Evolutionary conservation across 2,113 vertebrate species (phyloP), one percentile per base, ranked within the genome.

Genomic region (Psilopsiagon aymara): DNA sequence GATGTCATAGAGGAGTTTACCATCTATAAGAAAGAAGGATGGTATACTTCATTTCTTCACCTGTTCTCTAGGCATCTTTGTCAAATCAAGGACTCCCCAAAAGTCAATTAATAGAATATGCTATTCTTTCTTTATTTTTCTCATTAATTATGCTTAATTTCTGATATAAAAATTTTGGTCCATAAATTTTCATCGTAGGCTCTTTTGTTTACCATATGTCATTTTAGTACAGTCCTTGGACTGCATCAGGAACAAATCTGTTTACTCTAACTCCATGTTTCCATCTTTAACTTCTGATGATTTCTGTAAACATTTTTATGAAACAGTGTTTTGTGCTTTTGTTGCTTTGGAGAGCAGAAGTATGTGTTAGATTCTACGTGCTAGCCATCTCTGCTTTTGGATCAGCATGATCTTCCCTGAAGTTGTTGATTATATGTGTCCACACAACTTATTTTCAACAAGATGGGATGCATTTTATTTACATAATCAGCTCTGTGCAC

Each of bases 401-500:
- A 91, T 73, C 52, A 94, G 31, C 31, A 25, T 59, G 81, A 53
- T 66, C 92, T 94, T 87, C 52, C 44, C 59, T 47, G 24, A 91
- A 76, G 59, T 46, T 82, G 24, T 87, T 94, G 84, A 82, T 82
- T 82, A 29, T n/a, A 44, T 77, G 39, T 79, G 90, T 70, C 86
- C 78, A 80, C 89, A 69, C 33, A 82, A 74, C 81, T 76, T 88
- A 51, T 93, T 95, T 93, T 59, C 84, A 91, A 91, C 90, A 94
- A 82, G 93, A 93, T 70, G 53, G 75, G 63, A 88, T 91, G 84
- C 74, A 86, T 90, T 64, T 49, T 86, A 93, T 93, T 91, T 93
- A 80, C 87, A 80, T 96, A 92, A 95, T 95, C 91, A 95, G 90
- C 84, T 88, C 67, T 63, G 74, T 74, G 75, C 91, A 77, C 67